Evolutionary conservation across 2,797 vertebrate species (phyloP).

Genomic region (Limosa lapponica): DNA sequence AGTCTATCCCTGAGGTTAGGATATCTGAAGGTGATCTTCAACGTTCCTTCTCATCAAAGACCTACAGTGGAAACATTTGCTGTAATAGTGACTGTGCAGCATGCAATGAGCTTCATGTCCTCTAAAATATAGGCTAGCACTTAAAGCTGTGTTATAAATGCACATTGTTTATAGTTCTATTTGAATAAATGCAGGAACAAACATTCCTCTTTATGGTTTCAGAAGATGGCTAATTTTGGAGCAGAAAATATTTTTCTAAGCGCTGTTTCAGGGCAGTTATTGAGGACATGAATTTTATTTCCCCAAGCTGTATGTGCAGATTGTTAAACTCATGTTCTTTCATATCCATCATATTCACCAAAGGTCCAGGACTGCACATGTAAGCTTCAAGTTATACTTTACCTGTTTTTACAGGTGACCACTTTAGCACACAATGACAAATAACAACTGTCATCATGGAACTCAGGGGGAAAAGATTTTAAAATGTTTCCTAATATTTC

Average conservation of each 20-base stretch:
- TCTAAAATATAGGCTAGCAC: background rate
- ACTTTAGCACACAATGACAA: background rate
- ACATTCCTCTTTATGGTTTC: background rate
- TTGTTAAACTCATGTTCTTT: background rate
- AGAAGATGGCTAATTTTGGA: background rate
- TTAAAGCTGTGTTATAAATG: background rate
- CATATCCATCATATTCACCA: background rate
- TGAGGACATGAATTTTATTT: background rate
- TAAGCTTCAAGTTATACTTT: background rate
- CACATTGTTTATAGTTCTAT: background rate
- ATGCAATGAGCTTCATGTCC: background rate
- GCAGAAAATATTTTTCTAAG: background rate
- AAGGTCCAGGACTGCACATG: background rate
- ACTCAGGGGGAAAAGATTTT: background rate
- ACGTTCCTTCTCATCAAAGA: background rate
- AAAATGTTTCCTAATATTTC: background rate
- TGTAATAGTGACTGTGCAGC: accelerated
- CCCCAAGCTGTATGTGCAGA: background rate
- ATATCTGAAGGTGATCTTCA: background rate
- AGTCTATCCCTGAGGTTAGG: background rate
- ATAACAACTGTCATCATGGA: background rate
- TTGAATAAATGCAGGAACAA: background rate
- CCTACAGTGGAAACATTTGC: background rate
- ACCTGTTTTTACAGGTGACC: background rate
- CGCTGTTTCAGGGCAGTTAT: background rate